phyloP scores from a whole-genome alignment of 1,140 invertebrate genomes.

The Ruditapes philippinarum region DNA sequence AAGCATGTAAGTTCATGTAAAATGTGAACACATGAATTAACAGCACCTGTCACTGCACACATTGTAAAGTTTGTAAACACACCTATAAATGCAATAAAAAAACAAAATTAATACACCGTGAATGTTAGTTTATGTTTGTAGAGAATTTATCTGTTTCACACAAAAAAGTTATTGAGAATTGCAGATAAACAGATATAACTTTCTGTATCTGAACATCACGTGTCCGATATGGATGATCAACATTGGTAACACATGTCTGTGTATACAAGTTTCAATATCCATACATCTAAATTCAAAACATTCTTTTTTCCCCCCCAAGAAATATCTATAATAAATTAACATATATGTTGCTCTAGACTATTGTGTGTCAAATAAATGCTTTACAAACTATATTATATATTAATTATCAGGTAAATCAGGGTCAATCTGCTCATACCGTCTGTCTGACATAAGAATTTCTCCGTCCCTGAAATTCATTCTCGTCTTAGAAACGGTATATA shows the following conservation, averaged over 20 bases:
- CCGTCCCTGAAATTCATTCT: not conserved
- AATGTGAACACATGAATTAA: too few species aligned
- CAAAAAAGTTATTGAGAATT: too few species aligned
- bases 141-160: not conserved
- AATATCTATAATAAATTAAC: too few species aligned
- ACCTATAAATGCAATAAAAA: not conserved
- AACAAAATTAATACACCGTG: not conserved
- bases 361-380: not conserved
- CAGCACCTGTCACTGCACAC: not conserved
- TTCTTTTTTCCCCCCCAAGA: too few species aligned
- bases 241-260: too few species aligned
- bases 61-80: not conserved
- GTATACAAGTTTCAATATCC: too few species aligned
- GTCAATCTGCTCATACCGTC: constrained; percentile 13
- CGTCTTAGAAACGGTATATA: not conserved
- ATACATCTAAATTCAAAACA: too few species aligned
- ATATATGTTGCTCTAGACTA: not conserved
- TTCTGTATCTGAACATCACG: too few species aligned
- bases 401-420: not conserved
- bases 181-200: too few species aligned
- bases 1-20: too few species aligned
- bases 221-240: too few species aligned
- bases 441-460: not conserved
- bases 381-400: constrained; percentile 11
- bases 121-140: not conserved